phyloP scores from a whole-genome alignment of 2,888 invertebrate species.

The Tetragonula carbonaria region DNA sequence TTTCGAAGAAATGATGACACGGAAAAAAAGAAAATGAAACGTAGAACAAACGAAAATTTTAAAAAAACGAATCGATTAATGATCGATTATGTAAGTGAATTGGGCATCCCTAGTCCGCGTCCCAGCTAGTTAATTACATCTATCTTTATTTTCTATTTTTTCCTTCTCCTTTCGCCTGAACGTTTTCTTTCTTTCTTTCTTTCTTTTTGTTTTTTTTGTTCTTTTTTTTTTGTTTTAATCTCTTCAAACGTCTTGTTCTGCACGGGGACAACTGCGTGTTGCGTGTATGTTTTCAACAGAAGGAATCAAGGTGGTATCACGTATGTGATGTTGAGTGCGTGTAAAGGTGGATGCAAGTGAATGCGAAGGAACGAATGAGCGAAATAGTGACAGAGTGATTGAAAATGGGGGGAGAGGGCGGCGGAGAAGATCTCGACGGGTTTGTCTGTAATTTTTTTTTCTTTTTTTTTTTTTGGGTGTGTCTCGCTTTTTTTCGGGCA shows the following conservation, averaged over 20 bases:
- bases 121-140: conserved; percentile 53
- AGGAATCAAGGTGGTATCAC: conserved; percentile 25
- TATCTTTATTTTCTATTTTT: conserved; percentile 35
- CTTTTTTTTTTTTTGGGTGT: conserved; percentile 11
- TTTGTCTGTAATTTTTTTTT: conserved; percentile 12
- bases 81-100: conserved; percentile 64
- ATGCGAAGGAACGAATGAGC: conserved; percentile 72
- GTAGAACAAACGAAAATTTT: background rate
- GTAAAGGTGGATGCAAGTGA: conserved; percentile 71
- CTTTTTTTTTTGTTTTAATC: background rate
- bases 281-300: conserved; percentile 61
- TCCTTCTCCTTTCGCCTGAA: conserved; percentile 56
- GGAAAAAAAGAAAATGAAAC: background rate
- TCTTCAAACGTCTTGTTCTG: conserved; percentile 59
- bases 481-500: conserved; percentile 51
- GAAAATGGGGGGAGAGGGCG: conserved; percentile 42
- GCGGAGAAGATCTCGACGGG: background rate
- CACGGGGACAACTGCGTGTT: conserved; percentile 55
- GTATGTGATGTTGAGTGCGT: conserved; percentile 68
- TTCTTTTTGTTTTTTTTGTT: conserved; percentile 40
- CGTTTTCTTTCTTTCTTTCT: conserved; percentile 39
- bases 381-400: conserved; percentile 61
- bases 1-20: background rate
- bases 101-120: conserved; percentile 69
- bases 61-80: conserved; percentile 38